Percentiles rank a stretch among this genome's conserved stretches.
phyloP scores from a whole-genome alignment of 1,140 invertebrate species.

The Oncopeltus fasciatus region DNA sequence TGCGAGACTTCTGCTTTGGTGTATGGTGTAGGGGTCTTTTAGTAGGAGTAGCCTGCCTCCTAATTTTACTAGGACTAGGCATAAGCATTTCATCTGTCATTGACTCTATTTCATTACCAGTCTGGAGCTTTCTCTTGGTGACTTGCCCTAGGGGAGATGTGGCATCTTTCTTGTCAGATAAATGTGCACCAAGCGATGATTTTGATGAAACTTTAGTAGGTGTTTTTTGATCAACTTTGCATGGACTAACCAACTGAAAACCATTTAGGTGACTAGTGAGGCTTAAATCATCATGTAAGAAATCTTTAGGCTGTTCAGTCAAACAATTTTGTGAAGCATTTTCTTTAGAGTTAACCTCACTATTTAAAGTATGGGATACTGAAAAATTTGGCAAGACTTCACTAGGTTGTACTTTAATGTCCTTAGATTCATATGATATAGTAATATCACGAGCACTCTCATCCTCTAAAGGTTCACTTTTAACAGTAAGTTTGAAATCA shows the following conservation, averaged over 20 bases:
- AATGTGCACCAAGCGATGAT: background rate
- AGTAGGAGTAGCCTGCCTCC: slow-evolving; percentile 9
- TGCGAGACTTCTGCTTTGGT: background rate
- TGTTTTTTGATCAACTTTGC: slow-evolving; percentile 14
- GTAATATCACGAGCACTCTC: slow-evolving; percentile 4
- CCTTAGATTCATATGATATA: background rate
- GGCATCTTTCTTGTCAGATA: background rate
- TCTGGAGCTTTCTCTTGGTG: slow-evolving; percentile 10
- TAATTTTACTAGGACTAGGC: slow-evolving; percentile 23
- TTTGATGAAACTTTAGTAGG: background rate
- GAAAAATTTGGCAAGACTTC: slow-evolving; percentile 5
- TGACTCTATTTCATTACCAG: background rate
- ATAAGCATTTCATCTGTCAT: slow-evolving; percentile 20
- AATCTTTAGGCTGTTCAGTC: slow-evolving; percentile 14
- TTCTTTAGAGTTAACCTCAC: slow-evolving; percentile 3
- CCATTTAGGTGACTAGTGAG: slow-evolving; percentile 23
- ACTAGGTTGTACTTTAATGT: background rate
- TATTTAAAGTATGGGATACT: background rate
- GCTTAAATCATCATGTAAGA: slow-evolving; percentile 24
- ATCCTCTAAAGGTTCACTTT: slow-evolving; percentile 2
- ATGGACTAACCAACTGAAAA: slow-evolving; percentile 23
- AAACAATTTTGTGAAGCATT: slow-evolving; percentile 13
- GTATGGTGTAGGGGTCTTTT: too few species aligned
- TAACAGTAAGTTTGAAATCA: background rate
- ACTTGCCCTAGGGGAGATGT: background rate